Base-by-base conservation (phyloP, 2,113 vertebrate genomes). In the Cranoglanis bouderius region DNA sequence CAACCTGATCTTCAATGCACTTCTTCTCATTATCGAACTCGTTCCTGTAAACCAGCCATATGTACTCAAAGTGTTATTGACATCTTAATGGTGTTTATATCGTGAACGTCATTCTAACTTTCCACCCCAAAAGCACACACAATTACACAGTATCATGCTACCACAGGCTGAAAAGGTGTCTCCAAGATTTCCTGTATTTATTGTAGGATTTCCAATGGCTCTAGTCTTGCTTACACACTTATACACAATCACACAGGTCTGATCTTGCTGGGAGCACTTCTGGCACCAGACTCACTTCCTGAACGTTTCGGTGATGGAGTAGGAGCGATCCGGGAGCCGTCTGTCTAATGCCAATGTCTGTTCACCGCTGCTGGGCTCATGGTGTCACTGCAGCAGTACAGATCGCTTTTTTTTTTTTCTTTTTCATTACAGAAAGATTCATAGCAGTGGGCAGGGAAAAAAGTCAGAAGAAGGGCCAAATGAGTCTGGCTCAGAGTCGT, bases 291-390 rank as follows among this genome's bases (percentile, higher is more conserved):
- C 18, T 38, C 80, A 85, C 91, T 93, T 92, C 93, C 92, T 77
- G 75, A 90, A 90, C 93, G 92, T 94, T 91, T 92, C 92, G 92
- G 92, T 94, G 88, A 89, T 70, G 59, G 90, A 94, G 92, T 83
- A 91, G 91, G 92, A 92, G 92, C 89, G 93, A 93, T 93, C 92
- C 91, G 92, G 94, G 94, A 93, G 51, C 91, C 81, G 40, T 77
- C 88, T 93, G 91, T 88, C 90, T 91, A 89, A 93, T 92, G 92
- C 89, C 86, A 13, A 57, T 24, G 53, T 93, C 91, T 93, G 89
- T 89, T 91, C 89, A 91, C 85, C 81, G 84, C 90, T 78, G 85
- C 91, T 91, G 81, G 92, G 93, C 94, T 94, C 93, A 92, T 92
- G 85, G 90, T 93, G 91, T 93, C 90, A 92, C 90, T 61, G 38